Evolutionary conservation across 2,888 invertebrate species (phyloP).

Genomic region (Leucoptera coffeella): DNA sequence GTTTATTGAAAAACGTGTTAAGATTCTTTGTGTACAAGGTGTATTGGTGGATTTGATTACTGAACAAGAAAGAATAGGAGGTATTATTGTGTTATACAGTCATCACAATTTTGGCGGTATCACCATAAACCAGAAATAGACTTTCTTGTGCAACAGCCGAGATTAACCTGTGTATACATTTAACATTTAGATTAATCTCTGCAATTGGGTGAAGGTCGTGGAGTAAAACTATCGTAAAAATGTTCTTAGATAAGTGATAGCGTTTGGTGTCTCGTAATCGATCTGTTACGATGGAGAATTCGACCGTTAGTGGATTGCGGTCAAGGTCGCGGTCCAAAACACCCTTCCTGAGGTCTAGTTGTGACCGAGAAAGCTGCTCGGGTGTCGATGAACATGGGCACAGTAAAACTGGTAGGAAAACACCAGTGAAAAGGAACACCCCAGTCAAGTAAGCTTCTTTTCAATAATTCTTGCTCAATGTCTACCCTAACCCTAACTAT

Average conservation of each 20-base stretch:
- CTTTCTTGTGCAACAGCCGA: constrained; percentile 36
- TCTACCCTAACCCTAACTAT: no score
- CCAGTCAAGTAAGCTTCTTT: constrained; percentile 37
- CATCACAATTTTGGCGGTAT: constrained; percentile 53
- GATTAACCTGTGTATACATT: constrained; percentile 15
- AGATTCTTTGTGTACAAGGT: constrained; percentile 14
- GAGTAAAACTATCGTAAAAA: no score
- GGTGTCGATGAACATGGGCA: constrained; percentile 47
- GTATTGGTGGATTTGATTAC: constrained; percentile 9
- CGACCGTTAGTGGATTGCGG: constrained; percentile 49
- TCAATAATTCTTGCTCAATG: no score
- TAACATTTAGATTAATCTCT: constrained; percentile 13
- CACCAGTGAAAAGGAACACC: constrained; percentile 38
- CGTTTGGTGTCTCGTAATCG: no score
- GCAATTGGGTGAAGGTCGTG: constrained; percentile 13
- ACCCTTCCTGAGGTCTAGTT: constrained; percentile 55
- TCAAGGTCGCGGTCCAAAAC: constrained; percentile 67
- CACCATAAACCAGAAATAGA: constrained; percentile 43
- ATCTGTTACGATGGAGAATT: constrained; percentile 32
- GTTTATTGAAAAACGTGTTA: no score
- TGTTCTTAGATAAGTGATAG: constrained; percentile 1
- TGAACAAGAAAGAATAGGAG: neutral
- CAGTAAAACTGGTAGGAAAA: constrained; percentile 41
- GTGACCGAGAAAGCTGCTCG: constrained; percentile 52
- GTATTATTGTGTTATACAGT: no score